phyloP scores from a whole-genome alignment of 2,888 invertebrate genomes.

The Caenorhabditis panamensis region DNA sequence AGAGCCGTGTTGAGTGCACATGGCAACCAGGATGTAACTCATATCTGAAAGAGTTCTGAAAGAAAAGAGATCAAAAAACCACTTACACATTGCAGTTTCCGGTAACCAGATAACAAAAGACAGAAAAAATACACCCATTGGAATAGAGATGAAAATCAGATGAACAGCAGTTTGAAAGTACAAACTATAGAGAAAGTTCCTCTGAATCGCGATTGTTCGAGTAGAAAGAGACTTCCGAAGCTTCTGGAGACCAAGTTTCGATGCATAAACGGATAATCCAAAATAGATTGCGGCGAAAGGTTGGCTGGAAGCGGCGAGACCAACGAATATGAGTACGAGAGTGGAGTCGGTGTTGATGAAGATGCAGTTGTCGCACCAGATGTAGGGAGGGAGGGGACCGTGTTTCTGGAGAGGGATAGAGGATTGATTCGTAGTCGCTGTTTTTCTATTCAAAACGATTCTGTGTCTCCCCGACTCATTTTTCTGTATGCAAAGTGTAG shows the following conservation, averaged over 20 bases:
- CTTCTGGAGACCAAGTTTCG: constrained; percentile 32
- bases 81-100: constrained; percentile 33
- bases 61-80: neutral
- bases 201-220: constrained; percentile 23
- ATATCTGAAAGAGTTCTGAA: constrained; percentile 17
- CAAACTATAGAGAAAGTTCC: constrained; percentile 34
- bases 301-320: constrained; percentile 36
- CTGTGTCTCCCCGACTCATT: too few relatives aligned
- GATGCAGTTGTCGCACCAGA: constrained; percentile 49
- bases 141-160: constrained; percentile 30
- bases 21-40: constrained; percentile 39
- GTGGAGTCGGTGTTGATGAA: constrained; percentile 45
- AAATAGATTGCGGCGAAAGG: constrained; percentile 39
- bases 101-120: constrained; percentile 27
- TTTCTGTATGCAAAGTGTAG: too few relatives aligned
- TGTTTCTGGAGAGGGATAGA: constrained; percentile 22
- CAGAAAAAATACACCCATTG: constrained; percentile 31
- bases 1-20: constrained; percentile 42
- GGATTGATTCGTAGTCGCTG: too few relatives aligned
- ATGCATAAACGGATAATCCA: constrained; percentile 32
- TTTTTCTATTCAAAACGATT: too few relatives aligned
- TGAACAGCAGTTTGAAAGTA: constrained; percentile 43
- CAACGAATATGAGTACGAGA: constrained; percentile 26
- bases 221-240: constrained; percentile 26
- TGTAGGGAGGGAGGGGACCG: constrained; percentile 23